A percentile compares a stretch with the other conserved stretches of the same genome.
These are phyloP conservation scores for Henricia sp. DNA, from an alignment of 53 echinoderm and acorn worm species.

Conservation along the genomic window DNA sequence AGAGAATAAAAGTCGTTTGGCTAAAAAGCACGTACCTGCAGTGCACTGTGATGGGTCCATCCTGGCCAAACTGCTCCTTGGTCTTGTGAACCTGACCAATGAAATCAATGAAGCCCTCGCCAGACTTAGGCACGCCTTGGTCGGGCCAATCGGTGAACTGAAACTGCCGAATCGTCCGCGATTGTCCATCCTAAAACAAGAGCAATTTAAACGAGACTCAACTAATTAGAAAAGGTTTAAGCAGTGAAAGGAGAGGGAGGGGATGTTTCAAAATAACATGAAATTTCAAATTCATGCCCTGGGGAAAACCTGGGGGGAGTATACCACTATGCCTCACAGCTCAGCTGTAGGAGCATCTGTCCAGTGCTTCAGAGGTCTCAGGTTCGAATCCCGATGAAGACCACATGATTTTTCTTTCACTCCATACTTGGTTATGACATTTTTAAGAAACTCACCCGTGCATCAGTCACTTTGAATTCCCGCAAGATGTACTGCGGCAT, in stretches of 20 bases:
- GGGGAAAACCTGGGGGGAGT: too few relatives aligned
- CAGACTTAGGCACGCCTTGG: constrained; percentile 97
- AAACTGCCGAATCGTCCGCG: constrained; percentile 96
- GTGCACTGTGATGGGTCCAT: constrained; percentile 96
- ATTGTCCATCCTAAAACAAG: constrained; percentile 93
- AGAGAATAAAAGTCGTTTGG: too few relatives aligned
- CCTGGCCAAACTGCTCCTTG: constrained; percentile 99
- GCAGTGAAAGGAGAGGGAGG: neutral
- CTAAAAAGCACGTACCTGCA: too few relatives aligned
- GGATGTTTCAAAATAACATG: too few relatives aligned
- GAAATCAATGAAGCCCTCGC: constrained; percentile 99
- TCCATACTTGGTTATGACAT: neutral
- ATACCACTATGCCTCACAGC: too few relatives aligned
- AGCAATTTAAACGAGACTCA: neutral
- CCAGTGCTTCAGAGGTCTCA: too few relatives aligned
- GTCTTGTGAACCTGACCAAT: constrained; percentile 99
- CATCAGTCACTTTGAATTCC: constrained; percentile 99
- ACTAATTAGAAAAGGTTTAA: neutral
- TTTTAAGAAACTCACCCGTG: constrained; percentile 72
- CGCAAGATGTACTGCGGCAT: constrained; percentile 97
- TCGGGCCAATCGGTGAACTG: constrained; percentile 99
- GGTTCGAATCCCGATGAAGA: too few relatives aligned
- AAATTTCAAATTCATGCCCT: too few relatives aligned
- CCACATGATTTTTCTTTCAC: too few relatives aligned
- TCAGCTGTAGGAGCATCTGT: too few relatives aligned